phyloP scores from a whole-genome alignment of 2,113 vertebrate species.

The Alouatta palliata region DNA sequence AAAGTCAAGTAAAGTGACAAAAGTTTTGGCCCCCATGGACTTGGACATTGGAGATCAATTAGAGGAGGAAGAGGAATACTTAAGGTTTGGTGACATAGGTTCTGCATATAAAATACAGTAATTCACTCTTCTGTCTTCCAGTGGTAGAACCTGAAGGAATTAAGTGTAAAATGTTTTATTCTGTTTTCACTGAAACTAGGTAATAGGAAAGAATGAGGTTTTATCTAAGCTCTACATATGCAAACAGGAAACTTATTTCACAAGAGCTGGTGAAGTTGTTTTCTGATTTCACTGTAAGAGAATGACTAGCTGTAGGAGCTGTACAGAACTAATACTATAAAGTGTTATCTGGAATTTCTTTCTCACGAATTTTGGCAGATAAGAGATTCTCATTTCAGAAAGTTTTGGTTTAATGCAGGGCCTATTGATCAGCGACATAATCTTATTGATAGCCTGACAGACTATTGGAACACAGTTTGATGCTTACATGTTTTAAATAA shows the following conservation, averaged over 20 bases:
- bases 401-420: neutral
- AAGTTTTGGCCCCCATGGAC: neutral
- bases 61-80: neutral
- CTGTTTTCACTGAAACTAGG: neutral
- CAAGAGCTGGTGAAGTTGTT: neutral
- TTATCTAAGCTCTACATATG: neutral
- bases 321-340: neutral
- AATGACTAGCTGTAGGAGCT: too few relatives aligned
- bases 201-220: neutral
- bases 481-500: neutral
- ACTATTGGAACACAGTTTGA: neutral
- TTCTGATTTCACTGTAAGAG: neutral
- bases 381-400: neutral
- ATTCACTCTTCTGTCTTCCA: neutral
- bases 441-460: too few relatives aligned
- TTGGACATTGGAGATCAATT: conserved; percentile 35
- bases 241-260: neutral
- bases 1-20: neutral
- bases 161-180: neutral
- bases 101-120: neutral
- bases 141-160: neutral
- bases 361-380: neutral
- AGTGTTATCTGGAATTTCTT: fast-evolving
- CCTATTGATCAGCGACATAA: neutral
- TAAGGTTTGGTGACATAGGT: neutral